These are phyloP conservation scores for Microchrysa polita DNA, from an alignment of 2,888 invertebrate genomes.

Conservation along the genomic window DNA sequence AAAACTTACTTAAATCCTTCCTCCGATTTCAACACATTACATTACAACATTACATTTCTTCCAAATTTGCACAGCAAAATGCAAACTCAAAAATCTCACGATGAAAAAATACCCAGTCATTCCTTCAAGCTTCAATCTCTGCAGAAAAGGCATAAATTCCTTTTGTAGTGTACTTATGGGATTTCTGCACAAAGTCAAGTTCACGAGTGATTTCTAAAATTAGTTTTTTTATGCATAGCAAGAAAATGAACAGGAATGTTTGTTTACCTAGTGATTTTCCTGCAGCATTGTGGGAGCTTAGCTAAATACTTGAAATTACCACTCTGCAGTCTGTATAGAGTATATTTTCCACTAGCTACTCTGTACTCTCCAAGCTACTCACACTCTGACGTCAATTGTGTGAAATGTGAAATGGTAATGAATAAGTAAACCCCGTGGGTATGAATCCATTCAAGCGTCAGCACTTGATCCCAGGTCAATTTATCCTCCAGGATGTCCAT, in stretches of 20 bases:
- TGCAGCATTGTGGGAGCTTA: not conserved
- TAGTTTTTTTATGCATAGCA: not conserved
- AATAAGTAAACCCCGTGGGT: too few species aligned
- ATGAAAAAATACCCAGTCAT: too few species aligned
- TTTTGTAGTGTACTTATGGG: constrained; percentile 14
- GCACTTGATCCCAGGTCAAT: not conserved
- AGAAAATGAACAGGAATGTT: constrained; percentile 16
- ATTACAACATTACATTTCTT: too few species aligned
- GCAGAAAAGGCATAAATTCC: not conserved
- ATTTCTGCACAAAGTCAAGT: constrained; percentile 14
- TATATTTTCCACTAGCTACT: too few species aligned
- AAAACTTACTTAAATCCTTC: too few species aligned
- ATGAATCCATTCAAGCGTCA: not conserved
- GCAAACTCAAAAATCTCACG: too few species aligned
- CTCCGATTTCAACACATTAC: too few species aligned
- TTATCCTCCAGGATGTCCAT: constrained; percentile 17
- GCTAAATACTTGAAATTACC: not conserved
- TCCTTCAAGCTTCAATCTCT: not conserved
- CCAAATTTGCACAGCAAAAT: too few species aligned
- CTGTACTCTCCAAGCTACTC: not conserved
- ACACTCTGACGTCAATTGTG: not conserved
- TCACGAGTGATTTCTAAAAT: not conserved
- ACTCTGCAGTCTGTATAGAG: too few species aligned
- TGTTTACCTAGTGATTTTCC: constrained; percentile 1
- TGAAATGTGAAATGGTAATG: too few species aligned